Evolutionary conservation across 2,797 vertebrate species (phyloP).

Genomic region (Morus bassanus): DNA sequence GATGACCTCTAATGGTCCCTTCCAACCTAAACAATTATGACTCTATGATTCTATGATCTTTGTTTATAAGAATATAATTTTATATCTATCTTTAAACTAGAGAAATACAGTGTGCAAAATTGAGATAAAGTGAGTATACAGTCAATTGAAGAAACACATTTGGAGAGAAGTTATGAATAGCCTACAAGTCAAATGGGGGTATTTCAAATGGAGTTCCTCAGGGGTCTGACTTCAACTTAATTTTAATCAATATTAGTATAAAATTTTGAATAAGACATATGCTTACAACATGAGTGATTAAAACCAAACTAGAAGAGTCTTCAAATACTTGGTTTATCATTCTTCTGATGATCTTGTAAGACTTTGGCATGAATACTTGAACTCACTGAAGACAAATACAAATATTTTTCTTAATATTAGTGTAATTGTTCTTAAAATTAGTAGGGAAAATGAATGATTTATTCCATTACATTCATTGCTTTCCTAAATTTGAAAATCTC

Average conservation of each 20-base stretch:
- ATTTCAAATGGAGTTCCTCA: neutral
- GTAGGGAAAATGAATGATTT: neutral
- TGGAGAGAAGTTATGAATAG: neutral
- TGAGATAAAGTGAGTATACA: neutral
- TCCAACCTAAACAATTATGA: too few species aligned
- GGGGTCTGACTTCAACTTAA: neutral
- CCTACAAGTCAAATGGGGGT: rapidly evolving
- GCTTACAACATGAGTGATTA: neutral
- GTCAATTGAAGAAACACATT: neutral
- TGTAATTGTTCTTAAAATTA: neutral
- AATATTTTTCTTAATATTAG: neutral
- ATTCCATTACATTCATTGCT: neutral
- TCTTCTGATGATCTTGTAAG: neutral
- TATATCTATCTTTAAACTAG: neutral
- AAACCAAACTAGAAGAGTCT: neutral
- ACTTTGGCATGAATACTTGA: neutral
- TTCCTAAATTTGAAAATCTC: neutral
- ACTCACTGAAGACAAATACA: neutral
- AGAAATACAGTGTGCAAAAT: neutral
- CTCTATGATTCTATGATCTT: neutral
- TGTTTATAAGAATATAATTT: neutral
- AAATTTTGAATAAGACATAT: neutral
- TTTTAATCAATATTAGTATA: neutral
- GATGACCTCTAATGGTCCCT: too few species aligned
- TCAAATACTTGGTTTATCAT: neutral